Evolutionary conservation across 2,888 invertebrate genomes (phyloP).

Genomic region (Apodemia zela): DNA sequence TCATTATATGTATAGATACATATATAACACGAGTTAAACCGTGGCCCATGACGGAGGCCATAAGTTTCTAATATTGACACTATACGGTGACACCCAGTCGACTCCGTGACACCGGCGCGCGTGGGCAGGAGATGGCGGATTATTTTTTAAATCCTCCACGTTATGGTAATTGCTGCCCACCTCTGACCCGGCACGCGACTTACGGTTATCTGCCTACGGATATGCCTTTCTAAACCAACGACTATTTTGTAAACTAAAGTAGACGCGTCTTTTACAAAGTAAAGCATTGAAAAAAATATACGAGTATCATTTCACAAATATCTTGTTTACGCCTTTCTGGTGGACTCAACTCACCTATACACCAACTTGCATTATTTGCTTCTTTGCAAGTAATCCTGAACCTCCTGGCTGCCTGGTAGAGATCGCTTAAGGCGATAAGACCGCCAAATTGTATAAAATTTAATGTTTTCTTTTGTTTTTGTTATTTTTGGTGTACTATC

Average conservation of each 20-base stretch:
- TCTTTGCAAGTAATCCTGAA: too few species aligned
- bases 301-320: too few species aligned
- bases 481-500: too few species aligned
- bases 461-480: too few species aligned
- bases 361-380: too few species aligned
- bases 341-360: too few species aligned
- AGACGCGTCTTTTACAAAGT: neutral
- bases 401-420: too few species aligned
- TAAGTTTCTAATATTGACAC: neutral
- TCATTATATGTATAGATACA: too few species aligned
- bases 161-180: conserved; percentile 32
- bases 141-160: conserved; percentile 1
- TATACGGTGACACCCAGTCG: neutral
- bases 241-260: neutral
- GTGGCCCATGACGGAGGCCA: neutral
- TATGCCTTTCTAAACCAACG: conserved; percentile 5
- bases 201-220: conserved; percentile 9
- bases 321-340: too few species aligned
- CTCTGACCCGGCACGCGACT: conserved; percentile 41
- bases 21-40: neutral
- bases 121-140: neutral
- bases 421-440: too few species aligned
- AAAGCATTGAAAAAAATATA: neutral
- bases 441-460: too few species aligned
- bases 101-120: neutral